Evolutionary conservation across 2,797 vertebrate species (phyloP), one percentile per base, ranked within the genome.

Genomic region (Periparus ater): DNA sequence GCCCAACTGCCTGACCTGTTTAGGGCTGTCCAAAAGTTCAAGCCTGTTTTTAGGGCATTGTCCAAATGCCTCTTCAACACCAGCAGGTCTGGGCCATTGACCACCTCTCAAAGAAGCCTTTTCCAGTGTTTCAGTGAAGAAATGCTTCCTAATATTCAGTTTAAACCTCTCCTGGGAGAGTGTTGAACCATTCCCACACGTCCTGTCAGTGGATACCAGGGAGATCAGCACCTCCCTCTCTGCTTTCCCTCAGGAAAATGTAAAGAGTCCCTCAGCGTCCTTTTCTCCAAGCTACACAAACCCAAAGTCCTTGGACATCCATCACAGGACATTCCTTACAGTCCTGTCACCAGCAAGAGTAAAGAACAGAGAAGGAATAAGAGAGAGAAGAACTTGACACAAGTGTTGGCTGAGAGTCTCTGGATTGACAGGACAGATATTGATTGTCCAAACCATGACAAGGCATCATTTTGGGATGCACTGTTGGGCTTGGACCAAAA

Each of bases 61-160:
- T 30, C 29, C 34, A 86, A 80, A 80, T 32, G 20, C 10, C 7
- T 78, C 18, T 34, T 30, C 29, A 78, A 30, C 17, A 30, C 19
- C 21, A 4, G 3, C 23, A 60, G 16, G 5, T 16, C 4, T n/a
- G 15, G 18, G 53, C 1, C 30, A 51, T n/a, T 3, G 2, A 23
- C 8, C 11, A 45, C 9, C 29, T 42, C 60, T 34, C 50, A 3
- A 74, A 42, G 58, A 85, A 85, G 13, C 10, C 10, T 60, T 14
- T 55, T 63, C 30, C 45, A 60, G 11, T n/a, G 19, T 60, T 55
- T 25, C 4, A 2, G 32, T 55, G 67, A 60, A 58, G 10, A 85
- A 91, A 70, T 16, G 2, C 17, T 60, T 72, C 67, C 36, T 6
- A 22, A 47, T 15, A 9, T 4, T 40, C 26, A 34, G 6, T 34